These are phyloP conservation scores for Tachuris rubrigastra DNA, from an alignment of 2,113 vertebrate genomes.

Conservation along the genomic window DNA sequence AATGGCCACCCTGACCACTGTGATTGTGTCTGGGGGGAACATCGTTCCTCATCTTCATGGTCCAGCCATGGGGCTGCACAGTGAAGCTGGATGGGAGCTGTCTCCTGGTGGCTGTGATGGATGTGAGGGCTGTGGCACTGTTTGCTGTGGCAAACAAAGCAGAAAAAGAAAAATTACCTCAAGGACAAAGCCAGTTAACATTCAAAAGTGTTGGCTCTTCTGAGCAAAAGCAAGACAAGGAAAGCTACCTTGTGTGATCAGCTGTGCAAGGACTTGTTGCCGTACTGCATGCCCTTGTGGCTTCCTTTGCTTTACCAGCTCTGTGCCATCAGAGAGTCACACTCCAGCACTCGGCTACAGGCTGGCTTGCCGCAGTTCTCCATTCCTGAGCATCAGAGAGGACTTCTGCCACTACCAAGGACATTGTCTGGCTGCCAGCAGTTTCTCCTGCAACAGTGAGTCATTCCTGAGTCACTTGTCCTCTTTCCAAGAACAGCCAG, in stretches of 20 bases:
- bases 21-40: fast-evolving
- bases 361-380: neutral
- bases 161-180: neutral
- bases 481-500: slow-evolving; percentile 63
- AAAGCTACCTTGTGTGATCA: neutral
- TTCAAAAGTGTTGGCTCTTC: neutral
- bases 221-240: neutral
- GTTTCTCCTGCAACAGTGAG: slow-evolving; percentile 41
- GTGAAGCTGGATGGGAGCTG: neutral
- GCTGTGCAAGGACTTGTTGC: neutral
- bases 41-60: neutral
- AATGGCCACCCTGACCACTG: neutral
- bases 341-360: fast-evolving
- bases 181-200: neutral
- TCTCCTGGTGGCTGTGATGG: neutral
- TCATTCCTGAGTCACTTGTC: slow-evolving; percentile 50
- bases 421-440: neutral
- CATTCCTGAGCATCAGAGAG: neutral
- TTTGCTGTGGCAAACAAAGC: neutral
- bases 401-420: neutral
- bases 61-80: fast-evolving
- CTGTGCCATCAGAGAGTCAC: neutral
- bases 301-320: neutral
- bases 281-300: no score
- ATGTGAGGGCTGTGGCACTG: neutral